Evolutionary conservation across 2,888 invertebrate genomes (phyloP).

Genomic region (Drosophila kuntzei): DNA sequence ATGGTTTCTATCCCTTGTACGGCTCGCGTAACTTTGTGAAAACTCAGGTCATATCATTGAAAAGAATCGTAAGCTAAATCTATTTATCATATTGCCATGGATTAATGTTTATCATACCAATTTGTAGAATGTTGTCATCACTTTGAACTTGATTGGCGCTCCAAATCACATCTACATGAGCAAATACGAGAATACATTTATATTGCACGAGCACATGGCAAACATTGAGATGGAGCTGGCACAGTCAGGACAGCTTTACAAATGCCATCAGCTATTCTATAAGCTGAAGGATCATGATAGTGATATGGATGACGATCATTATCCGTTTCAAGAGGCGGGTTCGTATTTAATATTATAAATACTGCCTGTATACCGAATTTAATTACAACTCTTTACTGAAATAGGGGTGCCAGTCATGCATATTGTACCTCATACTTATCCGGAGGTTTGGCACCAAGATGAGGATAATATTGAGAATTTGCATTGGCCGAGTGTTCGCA

Average conservation of each 20-base stretch:
- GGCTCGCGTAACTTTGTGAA: slow-evolving; percentile 95
- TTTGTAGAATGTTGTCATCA: slow-evolving; percentile 90
- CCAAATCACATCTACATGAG: slow-evolving; percentile 93
- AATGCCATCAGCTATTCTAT: slow-evolving; percentile 89
- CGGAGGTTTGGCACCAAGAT: slow-evolving; percentile 94
- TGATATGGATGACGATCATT: slow-evolving; percentile 95
- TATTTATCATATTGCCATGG: slow-evolving; percentile 86
- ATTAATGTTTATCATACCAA: slow-evolving; percentile 86
- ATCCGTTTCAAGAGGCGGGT: slow-evolving; percentile 89
- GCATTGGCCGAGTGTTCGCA: slow-evolving; percentile 57
- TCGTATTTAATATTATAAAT: not conserved
- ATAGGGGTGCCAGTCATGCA: slow-evolving; percentile 90
- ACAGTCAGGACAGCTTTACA: slow-evolving; percentile 86
- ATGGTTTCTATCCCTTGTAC: slow-evolving; percentile 93
- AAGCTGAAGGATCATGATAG: slow-evolving; percentile 87
- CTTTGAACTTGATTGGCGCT: slow-evolving; percentile 95
- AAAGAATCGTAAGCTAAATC: slow-evolving; percentile 88
- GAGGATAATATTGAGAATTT: slow-evolving; percentile 88
- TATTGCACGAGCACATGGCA: slow-evolving; percentile 90
- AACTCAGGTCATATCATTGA: slow-evolving; percentile 86
- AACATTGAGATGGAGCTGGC: slow-evolving; percentile 89
- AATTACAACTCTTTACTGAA: slow-evolving; percentile 26
- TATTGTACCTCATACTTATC: slow-evolving; percentile 96
- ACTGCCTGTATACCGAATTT: not conserved
- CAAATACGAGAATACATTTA: slow-evolving; percentile 91